phyloP scores from a whole-genome alignment of 2,113 vertebrate species.

The Ivindomyrus marchei region DNA sequence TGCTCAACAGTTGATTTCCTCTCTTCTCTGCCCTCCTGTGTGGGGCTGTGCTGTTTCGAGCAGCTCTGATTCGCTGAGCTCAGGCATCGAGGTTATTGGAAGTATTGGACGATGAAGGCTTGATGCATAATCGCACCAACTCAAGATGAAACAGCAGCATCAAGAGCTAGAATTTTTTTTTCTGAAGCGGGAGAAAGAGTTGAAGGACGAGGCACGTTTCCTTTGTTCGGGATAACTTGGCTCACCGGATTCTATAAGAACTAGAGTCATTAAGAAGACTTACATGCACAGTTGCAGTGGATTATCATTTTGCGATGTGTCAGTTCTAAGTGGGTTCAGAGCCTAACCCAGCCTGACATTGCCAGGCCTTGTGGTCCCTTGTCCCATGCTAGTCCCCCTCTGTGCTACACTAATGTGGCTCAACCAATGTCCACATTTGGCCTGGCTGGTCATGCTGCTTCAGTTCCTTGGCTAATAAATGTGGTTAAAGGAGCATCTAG shows the following conservation, averaged over 20 bases:
- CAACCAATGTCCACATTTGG: neutral
- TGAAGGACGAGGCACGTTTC: neutral
- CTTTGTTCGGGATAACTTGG: neutral
- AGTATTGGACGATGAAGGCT: neutral
- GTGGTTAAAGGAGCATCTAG: neutral
- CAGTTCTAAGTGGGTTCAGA: neutral
- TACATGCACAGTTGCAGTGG: neutral
- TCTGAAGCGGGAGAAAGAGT: neutral
- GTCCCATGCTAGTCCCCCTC: neutral
- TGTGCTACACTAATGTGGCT: neutral
- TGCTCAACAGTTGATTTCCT: neutral
- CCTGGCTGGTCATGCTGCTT: neutral
- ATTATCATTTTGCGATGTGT: neutral
- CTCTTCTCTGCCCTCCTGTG: neutral
- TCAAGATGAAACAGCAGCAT: neutral
- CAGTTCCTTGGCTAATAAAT: neutral
- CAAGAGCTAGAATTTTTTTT: neutral
- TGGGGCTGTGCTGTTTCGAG: slow-evolving; percentile 16
- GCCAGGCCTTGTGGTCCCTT: neutral
- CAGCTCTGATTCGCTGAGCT: neutral
- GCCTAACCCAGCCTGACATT: neutral
- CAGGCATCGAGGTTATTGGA: neutral
- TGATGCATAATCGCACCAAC: neutral
- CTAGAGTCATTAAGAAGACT: neutral
- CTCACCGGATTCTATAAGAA: neutral